Percentiles rank a stretch among this genome's conserved stretches.
These are phyloP conservation scores for Calameuta idolon DNA, from an alignment of 2,888 invertebrate genomes.

Conservation along the genomic window DNA sequence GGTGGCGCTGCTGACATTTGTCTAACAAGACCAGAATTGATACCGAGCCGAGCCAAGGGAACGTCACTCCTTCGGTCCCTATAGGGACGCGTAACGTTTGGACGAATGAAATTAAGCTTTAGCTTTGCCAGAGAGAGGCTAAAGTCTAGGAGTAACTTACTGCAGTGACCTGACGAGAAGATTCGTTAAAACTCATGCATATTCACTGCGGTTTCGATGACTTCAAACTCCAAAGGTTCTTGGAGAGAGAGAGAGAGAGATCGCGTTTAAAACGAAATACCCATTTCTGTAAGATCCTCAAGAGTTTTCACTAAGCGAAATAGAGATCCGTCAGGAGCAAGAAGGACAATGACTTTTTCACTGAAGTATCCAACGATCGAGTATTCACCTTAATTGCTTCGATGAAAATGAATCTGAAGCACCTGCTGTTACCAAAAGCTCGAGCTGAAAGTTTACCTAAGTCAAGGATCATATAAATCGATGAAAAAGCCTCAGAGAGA, in stretches of 20 bases:
- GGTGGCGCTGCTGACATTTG: constrained; percentile 32
- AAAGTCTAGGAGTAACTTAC: background rate
- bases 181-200: background rate
- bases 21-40: constrained; percentile 24
- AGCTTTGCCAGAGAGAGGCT: background rate
- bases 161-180: background rate
- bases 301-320: background rate
- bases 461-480: background rate
- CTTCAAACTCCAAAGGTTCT: background rate
- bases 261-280: background rate
- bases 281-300: background rate
- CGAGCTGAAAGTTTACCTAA: background rate
- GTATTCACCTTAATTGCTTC: background rate
- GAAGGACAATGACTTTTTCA: background rate
- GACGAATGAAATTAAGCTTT: background rate
- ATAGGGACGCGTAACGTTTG: background rate
- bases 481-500: background rate
- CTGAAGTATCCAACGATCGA: background rate
- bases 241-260: background rate
- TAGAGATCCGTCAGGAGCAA: background rate
- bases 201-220: background rate
- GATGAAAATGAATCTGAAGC: background rate
- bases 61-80: background rate
- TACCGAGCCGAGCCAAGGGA: background rate
- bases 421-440: background rate